Base-by-base conservation (phyloP, 64 coral and sea anemone genomes). In the Porites lutea region DNA sequence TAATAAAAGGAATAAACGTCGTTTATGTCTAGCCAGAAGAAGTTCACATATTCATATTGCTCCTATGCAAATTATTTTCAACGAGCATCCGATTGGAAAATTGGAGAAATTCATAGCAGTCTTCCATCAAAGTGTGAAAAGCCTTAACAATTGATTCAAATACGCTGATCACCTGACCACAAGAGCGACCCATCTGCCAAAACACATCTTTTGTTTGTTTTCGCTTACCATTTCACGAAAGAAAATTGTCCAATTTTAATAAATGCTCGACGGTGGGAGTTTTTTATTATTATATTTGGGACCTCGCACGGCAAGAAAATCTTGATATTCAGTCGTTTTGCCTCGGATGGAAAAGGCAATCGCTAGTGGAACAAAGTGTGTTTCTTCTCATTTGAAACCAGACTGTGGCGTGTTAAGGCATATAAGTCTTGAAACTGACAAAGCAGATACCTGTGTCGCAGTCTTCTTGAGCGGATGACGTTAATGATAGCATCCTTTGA, bases 171-270 rank as follows among this genome's bases (percentile, higher is more conserved):
- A 61, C 78, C 55, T 81, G 22, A 14, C 11, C 6, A 8, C 6
- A 12, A 45, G 8, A 59, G 13, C 13, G 54, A 13, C 6, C 27
- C 78, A 81, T 61, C 78, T 62, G 78, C 78, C 78, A 81, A 81
- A 48, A 81, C 78, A 81, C 12, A 10, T 0, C 23, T 12, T 1
- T 16, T 16, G 57, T 16, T 81, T 62, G 78, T 62, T 81, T 81
- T 81, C 55, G n/a, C 55, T 45, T 62, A 27, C 5, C 10, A 43
- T 22, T 60, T 12, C 78, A 60, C 54, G 57, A 15, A 81, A 81
- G 55, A 60, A 81, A 61, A 60, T 81, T 55, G 52, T 43, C 9
- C 48, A 77, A 77, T 77, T 51, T 51, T 48, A 75, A 72, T 72
- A 6, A 72, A 72, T 72, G 20, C 4, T 43, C 13, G 4, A 37